Conservation (phyloP, 1,140 invertebrate genomes). For the Leptopilina boulardi region DNA sequence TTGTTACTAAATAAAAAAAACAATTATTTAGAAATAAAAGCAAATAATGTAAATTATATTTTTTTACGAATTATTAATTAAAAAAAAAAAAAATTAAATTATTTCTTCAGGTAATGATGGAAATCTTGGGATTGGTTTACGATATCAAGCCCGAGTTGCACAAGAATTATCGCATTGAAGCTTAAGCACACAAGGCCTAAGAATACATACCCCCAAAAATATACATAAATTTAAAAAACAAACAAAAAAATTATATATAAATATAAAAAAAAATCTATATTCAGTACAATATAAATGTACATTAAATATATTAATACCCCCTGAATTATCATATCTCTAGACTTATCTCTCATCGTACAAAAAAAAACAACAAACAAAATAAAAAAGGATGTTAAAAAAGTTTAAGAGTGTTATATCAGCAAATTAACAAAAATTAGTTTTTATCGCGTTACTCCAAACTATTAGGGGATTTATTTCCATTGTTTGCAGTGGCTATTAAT, state of each 20-base stretch:
- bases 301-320: conserved; percentile 61
- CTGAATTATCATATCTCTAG: conserved; percentile 57
- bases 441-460: conserved; percentile 63
- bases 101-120: conserved; percentile 83
- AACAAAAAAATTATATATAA: no score
- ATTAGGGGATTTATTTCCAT: conserved; percentile 48
- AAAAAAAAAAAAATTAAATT: conserved; percentile 34
- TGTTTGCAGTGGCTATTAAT: conserved; percentile 39
- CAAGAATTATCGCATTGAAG: conserved; percentile 83
- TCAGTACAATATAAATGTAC: conserved; percentile 65
- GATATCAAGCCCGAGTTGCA: conserved; percentile 93
- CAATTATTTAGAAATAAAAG: no score
- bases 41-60: no score
- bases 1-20: no score
- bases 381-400: no score
- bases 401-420: conserved; percentile 56
- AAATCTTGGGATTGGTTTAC: conserved; percentile 89
- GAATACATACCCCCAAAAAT: conserved; percentile 41
- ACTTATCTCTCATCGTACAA: conserved; percentile 49
- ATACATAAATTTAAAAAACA: conserved; percentile 39
- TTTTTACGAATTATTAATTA: conserved; percentile 5
- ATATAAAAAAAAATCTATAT: conserved; percentile 55
- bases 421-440: conserved; percentile 54
- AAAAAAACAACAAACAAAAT: no score
- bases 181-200: conserved; percentile 50